Percentiles rank a stretch among this genome's conserved stretches.
Evolutionary conservation across 1,140 invertebrate species (phyloP).

Genomic region (Caerostris darwini): DNA sequence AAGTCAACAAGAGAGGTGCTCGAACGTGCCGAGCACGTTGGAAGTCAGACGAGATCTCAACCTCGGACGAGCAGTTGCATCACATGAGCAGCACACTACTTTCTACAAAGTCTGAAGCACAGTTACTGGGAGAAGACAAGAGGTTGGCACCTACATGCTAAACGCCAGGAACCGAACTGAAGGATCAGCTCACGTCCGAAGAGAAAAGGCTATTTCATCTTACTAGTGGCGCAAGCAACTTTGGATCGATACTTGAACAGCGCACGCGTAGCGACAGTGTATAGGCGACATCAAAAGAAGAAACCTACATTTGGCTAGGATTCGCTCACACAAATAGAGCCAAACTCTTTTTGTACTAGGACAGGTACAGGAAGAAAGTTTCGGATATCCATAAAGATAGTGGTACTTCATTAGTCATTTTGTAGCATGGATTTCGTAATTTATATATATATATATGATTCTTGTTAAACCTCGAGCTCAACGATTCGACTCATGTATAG

Average conservation of each 20-base stretch:
- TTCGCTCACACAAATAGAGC: slow-evolving; percentile 1
- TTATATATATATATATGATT: too few species aligned
- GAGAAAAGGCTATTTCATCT: slow-evolving; percentile 50
- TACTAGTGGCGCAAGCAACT: slow-evolving; percentile 47
- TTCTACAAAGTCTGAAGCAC: slow-evolving; percentile 14
- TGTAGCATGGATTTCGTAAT: too few species aligned
- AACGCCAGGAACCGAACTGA: slow-evolving; percentile 51
- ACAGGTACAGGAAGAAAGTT: too few species aligned
- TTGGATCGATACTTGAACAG: slow-evolving; percentile 34
- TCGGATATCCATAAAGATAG: too few species aligned
- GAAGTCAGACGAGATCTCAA: neutral
- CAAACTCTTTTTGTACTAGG: too few species aligned
- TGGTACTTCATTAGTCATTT: too few species aligned
- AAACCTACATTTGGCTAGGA: slow-evolving; percentile 20
- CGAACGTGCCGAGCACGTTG: neutral
- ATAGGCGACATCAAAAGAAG: slow-evolving; percentile 27
- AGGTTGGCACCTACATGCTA: slow-evolving; percentile 48
- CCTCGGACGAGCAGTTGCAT: slow-evolving; percentile 19
- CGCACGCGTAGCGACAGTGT: slow-evolving; percentile 58
- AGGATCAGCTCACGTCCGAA: neutral
- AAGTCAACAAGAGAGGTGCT: neutral
- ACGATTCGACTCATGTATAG: too few species aligned
- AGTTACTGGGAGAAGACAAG: neutral
- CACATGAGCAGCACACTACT: slow-evolving; percentile 22
- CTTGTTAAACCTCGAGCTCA: too few species aligned